These are phyloP conservation scores for Zosterops pallidus DNA, from an alignment of 2,113 vertebrate genomes.

Conservation along the genomic window DNA sequence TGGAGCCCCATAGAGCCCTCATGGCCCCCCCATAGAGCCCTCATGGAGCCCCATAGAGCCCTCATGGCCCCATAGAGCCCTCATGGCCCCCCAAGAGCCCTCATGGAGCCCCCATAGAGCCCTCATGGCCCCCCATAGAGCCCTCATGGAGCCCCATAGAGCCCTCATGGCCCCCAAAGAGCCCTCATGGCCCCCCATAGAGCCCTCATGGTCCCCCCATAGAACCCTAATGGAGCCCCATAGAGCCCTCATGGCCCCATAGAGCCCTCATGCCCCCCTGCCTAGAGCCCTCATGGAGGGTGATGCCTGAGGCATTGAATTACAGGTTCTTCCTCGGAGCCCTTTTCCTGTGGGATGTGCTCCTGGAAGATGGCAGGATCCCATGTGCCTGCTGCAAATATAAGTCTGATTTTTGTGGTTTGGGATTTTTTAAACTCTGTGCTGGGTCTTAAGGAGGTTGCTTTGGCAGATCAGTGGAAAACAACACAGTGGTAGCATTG, in stretches of 20 bases:
- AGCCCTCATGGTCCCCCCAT: too few species aligned
- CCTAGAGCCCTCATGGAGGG: not conserved
- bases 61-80: too few species aligned
- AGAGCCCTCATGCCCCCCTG: not conserved
- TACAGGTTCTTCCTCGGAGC: not conserved
- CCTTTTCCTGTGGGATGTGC: rapidly evolving
- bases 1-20: not conserved
- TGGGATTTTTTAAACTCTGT: not conserved
- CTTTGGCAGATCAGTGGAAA: not conserved
- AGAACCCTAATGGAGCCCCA: too few species aligned
- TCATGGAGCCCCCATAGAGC: too few species aligned
- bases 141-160: too few species aligned
- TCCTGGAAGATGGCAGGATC: not conserved
- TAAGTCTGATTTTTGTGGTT: not conserved
- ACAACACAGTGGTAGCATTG: not conserved
- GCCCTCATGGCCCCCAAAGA: too few species aligned
- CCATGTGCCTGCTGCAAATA: not conserved
- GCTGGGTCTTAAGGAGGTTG: not conserved
- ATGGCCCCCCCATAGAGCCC: too few species aligned
- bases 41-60: too few species aligned
- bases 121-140: too few species aligned
- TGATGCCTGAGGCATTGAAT: rapidly evolving
- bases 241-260: too few species aligned
- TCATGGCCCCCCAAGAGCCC: too few species aligned
- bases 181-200: too few species aligned